Evolutionary conservation across 2,888 invertebrate genomes (phyloP).

Genomic region (Patella ulyssiponensis): DNA sequence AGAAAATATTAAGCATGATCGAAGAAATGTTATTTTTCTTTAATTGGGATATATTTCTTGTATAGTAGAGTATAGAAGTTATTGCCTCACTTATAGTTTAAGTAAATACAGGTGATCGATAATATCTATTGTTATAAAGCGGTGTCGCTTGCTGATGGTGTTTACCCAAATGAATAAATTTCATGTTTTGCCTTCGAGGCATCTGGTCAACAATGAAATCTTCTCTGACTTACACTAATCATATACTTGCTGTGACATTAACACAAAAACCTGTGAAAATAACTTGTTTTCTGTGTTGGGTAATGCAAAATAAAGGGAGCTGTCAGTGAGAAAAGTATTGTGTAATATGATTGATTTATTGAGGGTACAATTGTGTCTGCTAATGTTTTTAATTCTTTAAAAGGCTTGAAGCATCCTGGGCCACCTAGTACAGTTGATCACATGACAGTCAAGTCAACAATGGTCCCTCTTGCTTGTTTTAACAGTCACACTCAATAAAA

Average conservation of each 20-base stretch:
- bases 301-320: neutral
- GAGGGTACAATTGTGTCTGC: neutral
- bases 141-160: neutral
- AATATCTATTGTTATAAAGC: neutral
- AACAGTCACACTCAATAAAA: no score
- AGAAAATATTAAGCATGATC: no score
- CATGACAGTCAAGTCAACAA: no score
- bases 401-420: neutral
- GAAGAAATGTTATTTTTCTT: no score
- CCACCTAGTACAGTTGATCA: neutral
- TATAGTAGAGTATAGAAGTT: neutral
- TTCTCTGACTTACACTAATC: constrained; percentile 2
- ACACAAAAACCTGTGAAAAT: no score
- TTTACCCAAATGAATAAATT: constrained; percentile 4
- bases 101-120: constrained; percentile 4
- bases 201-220: neutral
- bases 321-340: constrained; percentile 3
- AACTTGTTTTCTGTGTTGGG: no score
- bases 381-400: neutral
- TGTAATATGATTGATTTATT: neutral
- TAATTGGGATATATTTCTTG: no score
- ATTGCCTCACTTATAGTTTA: constrained; percentile 5
- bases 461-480: no score
- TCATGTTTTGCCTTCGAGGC: constrained; percentile 1
- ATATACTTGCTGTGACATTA: neutral